Conservation (phyloP, 2,888 invertebrate genomes). For the Alsophila aescularia region DNA sequence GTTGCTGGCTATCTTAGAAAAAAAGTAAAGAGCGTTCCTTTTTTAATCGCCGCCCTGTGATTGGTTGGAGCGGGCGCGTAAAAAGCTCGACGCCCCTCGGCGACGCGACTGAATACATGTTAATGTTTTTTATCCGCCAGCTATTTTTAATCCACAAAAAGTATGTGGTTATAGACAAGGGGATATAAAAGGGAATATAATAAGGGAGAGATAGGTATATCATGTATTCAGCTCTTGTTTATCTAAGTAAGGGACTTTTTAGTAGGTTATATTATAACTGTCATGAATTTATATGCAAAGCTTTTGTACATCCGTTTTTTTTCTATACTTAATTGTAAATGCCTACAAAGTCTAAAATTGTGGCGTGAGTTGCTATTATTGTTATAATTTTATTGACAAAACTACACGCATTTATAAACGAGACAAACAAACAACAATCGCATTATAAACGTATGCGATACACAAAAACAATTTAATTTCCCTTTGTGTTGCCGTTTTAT, state of each 20-base stretch:
- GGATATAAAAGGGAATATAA: constrained; percentile 1
- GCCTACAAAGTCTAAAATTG: neutral
- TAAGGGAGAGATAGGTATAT: neutral
- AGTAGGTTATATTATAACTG: neutral
- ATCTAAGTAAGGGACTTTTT: neutral
- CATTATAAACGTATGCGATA: constrained; percentile 57
- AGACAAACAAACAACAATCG: constrained; percentile 64
- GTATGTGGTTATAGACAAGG: constrained; percentile 8
- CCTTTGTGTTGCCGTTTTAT: constrained; percentile 64
- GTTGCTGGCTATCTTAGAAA: constrained; percentile 44
- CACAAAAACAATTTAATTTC: constrained; percentile 72
- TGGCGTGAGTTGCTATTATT: neutral
- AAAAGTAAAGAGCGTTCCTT: constrained; percentile 59
- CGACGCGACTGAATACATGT: constrained; percentile 53
- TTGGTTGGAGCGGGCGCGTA: constrained; percentile 62
- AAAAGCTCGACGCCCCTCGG: constrained; percentile 76
- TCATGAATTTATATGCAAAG: neutral
- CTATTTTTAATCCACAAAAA: constrained; percentile 50
- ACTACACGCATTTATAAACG: constrained; percentile 42
- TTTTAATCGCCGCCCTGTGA: constrained; percentile 63
- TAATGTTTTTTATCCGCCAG: constrained; percentile 48
- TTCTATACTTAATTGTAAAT: neutral
- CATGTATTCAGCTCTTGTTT: neutral
- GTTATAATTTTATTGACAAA: constrained; percentile 2
- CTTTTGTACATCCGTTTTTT: neutral